These are phyloP conservation scores for Nibea coibor DNA, from an alignment of 2,113 vertebrate genomes.

Conservation along the genomic window DNA sequence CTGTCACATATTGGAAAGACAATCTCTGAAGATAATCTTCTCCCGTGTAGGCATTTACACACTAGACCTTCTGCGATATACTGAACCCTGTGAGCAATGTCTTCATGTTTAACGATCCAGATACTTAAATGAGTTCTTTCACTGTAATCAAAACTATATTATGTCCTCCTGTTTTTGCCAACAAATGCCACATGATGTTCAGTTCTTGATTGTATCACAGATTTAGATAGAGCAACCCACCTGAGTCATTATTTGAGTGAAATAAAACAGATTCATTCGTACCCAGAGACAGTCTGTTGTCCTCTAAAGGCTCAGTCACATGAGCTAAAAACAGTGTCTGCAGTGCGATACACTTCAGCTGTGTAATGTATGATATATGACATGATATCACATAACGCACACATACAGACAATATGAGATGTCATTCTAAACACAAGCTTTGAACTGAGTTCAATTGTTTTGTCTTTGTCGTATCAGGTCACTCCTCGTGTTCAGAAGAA, in stretches of 20 bases:
- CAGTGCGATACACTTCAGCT: neutral
- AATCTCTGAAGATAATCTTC: no score
- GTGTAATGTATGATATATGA: neutral
- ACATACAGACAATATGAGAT: neutral
- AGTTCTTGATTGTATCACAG: neutral
- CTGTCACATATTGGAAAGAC: neutral
- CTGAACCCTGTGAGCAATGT: neutral
- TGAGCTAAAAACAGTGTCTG: neutral
- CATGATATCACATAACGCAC: neutral
- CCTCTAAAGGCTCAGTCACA: neutral
- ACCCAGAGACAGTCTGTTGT: neutral
- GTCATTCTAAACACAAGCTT: neutral
- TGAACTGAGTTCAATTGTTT: neutral
- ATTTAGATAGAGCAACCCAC: neutral
- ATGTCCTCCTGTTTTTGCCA: no score
- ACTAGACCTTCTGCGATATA: neutral
- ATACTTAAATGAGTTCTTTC: neutral
- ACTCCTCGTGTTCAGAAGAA: neutral
- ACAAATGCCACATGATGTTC: neutral
- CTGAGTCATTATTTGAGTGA: neutral
- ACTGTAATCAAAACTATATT: neutral
- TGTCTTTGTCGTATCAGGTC: neutral
- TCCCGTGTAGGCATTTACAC: neutral
- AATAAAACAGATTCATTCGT: neutral
- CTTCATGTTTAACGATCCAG: neutral